phyloP scores from a whole-genome alignment of 2,113 vertebrate species.

The Ifrita kowaldi region DNA sequence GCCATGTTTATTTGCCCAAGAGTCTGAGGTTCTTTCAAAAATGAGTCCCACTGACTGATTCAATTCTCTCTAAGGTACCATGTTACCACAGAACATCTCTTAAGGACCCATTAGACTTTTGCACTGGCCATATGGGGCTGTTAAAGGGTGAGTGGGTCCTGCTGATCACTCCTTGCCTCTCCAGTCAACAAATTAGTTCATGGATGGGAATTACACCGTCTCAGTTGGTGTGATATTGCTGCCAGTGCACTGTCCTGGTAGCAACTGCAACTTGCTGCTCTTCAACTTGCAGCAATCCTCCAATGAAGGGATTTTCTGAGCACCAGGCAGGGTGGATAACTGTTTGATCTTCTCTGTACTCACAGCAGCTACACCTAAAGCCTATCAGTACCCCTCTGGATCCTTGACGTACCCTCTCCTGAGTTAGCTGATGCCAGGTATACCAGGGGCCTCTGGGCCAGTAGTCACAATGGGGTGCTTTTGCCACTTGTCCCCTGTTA shows the following conservation, averaged over 20 bases:
- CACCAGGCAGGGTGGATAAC: not conserved
- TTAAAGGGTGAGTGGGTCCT: not conserved
- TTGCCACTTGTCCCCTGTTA: not conserved
- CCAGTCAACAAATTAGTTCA: not conserved
- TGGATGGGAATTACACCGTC: not conserved
- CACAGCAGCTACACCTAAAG: not conserved
- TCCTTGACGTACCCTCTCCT: not conserved
- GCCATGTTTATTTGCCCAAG: not conserved
- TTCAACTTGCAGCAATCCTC: not conserved
- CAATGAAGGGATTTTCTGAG: not conserved
- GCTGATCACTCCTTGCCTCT: not conserved
- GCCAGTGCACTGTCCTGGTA: not conserved
- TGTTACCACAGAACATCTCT: not conserved
- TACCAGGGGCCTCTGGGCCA: not conserved
- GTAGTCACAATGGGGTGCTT: not conserved
- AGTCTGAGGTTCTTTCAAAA: not conserved
- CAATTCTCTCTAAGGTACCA: not conserved
- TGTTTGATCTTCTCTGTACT: not conserved
- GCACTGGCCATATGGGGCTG: not conserved
- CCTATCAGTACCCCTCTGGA: too few relatives aligned
- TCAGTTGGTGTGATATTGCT: not conserved
- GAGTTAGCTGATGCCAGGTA: rapidly evolving
- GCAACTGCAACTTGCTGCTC: not conserved
- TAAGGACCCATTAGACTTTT: not conserved
- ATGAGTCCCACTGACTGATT: not conserved